These are phyloP conservation scores for Microctenopoma stevenorrisi DNA, from an alignment of 2,797 vertebrate genomes.

Conservation along the genomic window DNA sequence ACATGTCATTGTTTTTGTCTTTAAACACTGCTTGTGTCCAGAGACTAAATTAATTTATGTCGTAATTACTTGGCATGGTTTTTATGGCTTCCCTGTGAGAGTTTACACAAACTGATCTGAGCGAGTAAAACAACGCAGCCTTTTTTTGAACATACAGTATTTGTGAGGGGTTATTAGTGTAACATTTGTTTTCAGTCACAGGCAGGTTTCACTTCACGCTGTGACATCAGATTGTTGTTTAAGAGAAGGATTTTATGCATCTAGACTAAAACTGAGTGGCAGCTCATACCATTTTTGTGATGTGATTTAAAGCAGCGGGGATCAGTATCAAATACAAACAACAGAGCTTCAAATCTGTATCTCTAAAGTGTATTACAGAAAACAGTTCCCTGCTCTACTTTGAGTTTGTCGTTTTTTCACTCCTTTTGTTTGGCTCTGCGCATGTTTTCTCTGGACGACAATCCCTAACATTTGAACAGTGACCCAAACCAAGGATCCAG, in stretches of 20 bases:
- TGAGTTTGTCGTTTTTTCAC: conserved; percentile 18
- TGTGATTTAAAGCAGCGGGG: conserved; percentile 23
- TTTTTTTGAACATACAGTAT: background rate
- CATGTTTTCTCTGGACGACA: conserved; percentile 76
- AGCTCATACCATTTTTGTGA: background rate
- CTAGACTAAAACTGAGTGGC: background rate
- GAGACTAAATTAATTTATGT: background rate
- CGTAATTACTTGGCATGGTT: background rate
- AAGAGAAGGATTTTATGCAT: conserved; percentile 8
- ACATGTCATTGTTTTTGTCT: background rate
- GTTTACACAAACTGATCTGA: background rate
- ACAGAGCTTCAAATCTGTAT: conserved; percentile 19
- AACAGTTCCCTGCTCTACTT: conserved; percentile 22
- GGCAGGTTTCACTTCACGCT: conserved; percentile 26
- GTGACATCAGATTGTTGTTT: conserved; percentile 22
- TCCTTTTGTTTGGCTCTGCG: conserved; percentile 48
- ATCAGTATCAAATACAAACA: conserved; percentile 25
- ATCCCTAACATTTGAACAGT: conserved; percentile 70
- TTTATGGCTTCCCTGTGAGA: background rate
- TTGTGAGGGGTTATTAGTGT: conserved; percentile 25
- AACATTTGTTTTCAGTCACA: conserved; percentile 50
- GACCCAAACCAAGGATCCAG: conserved; percentile 62
- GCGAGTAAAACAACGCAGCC: conserved; percentile 13
- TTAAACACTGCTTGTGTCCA: background rate
- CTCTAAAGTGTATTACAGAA: conserved; percentile 23